Evolutionary conservation across 2,113 vertebrate species (phyloP), one percentile per base, ranked within the genome.

Genomic region (Tyrannus savana): DNA sequence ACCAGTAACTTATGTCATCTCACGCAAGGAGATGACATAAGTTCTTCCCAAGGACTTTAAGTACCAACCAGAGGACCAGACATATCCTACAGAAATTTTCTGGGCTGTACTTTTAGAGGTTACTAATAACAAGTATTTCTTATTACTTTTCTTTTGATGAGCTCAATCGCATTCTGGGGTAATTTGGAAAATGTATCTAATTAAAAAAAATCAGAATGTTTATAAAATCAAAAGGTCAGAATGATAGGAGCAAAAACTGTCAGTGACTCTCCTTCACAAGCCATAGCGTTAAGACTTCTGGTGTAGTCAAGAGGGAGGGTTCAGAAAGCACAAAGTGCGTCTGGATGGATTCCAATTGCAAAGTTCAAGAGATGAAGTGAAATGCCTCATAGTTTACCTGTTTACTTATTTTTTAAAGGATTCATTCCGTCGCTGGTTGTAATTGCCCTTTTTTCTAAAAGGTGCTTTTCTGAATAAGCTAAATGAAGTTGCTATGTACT

Each of bases 381-480:
- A 90, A 39, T 77, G n/a, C 19, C 10, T 18, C 1, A 1, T 46
- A 42, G 46, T 94, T 88, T 92, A 91, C 76, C 79, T 90, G 44
- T 77, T 86, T 89, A 74, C 31, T 86, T 87, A 37, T 44, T 41
- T 82, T 91, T 93, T 62, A 66, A 82, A 63, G 22, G 75, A 83
- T 95, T 94, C 8, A 88, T 94, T 59, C 41, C 0, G 0, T 77
- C 46, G 31, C 33, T 86, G 60, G 31, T 90, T 94, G 17, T 93
- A 90, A 63, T 79, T 96, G n/a, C 37, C 79, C 19, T 79, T 95
- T 59, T 50, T 95, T 92, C 69, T 93, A 80, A 96, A 97, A 95
- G 66, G 87, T 86, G 12, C 46, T 80, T 87, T 94, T 94, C 84
- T 59, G 63, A 47, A 55, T 72, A 56, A 89, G 42, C 53, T 94